phyloP scores from a whole-genome alignment of 2,113 vertebrate genomes.

The Azemiops feae region DNA sequence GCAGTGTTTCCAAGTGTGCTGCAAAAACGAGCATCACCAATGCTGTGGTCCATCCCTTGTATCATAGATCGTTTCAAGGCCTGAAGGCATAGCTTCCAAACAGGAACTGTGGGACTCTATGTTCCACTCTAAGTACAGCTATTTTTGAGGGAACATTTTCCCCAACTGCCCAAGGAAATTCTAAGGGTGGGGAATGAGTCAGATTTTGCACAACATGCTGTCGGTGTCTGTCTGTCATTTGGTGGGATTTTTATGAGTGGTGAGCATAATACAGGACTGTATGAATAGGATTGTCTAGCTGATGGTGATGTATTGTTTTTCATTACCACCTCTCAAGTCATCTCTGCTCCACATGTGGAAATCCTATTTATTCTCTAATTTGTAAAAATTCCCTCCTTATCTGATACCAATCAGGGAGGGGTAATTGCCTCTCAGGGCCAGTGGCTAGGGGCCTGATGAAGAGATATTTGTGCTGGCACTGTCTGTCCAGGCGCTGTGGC shows the following conservation, averaged over 20 bases:
- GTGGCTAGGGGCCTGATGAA: conserved; percentile 93
- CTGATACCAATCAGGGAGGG: conserved; percentile 97
- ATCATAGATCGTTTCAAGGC: neutral
- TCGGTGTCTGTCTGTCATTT: conserved; percentile 74
- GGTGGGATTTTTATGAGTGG: conserved; percentile 88
- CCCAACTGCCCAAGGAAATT: neutral
- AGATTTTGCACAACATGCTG: conserved; percentile 17
- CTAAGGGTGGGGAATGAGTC: neutral
- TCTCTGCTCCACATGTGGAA: conserved; percentile 93
- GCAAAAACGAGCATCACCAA: neutral
- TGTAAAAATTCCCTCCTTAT: conserved; percentile 97
- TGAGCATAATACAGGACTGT: conserved; percentile 92
- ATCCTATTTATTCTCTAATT: conserved; percentile 99
- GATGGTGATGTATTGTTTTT: conserved; percentile 99
- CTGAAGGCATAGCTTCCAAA: neutral
- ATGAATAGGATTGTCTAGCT: conserved; percentile 97
- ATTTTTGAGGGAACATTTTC: neutral
- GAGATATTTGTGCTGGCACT: conserved; percentile 90
- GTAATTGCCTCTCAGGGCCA: conserved; percentile 95
- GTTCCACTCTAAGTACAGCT: neutral
- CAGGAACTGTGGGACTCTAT: neutral
- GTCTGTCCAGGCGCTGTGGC: conserved; percentile 75
- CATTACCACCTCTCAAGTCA: conserved; percentile 96
- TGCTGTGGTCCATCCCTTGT: neutral
- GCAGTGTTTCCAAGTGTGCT: neutral